A percentile compares a stretch with the other conserved stretches of the same genome.
Conservation (phyloP, 1,140 invertebrate genomes). For the Zaprionus davidi region DNA sequence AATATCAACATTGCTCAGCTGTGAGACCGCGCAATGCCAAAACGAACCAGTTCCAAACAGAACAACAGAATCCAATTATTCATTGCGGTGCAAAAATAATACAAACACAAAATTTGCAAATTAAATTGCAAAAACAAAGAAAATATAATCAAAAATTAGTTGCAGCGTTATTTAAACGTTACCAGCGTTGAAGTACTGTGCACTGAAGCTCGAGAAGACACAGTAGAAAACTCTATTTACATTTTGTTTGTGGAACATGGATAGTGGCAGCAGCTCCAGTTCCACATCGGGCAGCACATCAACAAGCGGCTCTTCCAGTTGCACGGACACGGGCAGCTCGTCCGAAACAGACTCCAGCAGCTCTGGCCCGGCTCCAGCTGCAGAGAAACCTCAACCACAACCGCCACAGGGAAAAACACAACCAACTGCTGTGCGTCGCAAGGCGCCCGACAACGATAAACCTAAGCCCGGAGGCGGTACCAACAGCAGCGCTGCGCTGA, state of each 20-base stretch:
- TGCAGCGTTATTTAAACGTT: neutral
- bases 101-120: constrained; percentile 33
- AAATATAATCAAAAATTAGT: neutral
- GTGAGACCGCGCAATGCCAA: neutral
- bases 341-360: constrained; percentile 90
- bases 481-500: constrained; percentile 7
- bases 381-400: constrained; percentile 59
- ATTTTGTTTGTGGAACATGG: constrained; percentile 56
- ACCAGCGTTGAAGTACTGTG: too few species aligned
- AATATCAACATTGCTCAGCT: constrained; percentile 11
- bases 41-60: constrained; percentile 21
- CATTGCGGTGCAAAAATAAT: constrained; percentile 38
- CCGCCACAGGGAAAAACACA: constrained; percentile 23
- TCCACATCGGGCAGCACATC: constrained; percentile 87
- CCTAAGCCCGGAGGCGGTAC: constrained; percentile 28
- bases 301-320: constrained; percentile 87
- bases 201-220: neutral
- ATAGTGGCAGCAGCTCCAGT: constrained; percentile 87
- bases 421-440: constrained; percentile 34
- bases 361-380: constrained; percentile 80
- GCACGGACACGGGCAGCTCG: constrained; percentile 84
- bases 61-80: constrained; percentile 26
- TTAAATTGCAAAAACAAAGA: neutral
- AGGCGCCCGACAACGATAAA: constrained; percentile 48
- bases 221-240: neutral